Evolutionary conservation across 37 sponge, comb jelly and placozoan genomes (phyloP).

Genomic region (Mnemiopsis leidyi): DNA sequence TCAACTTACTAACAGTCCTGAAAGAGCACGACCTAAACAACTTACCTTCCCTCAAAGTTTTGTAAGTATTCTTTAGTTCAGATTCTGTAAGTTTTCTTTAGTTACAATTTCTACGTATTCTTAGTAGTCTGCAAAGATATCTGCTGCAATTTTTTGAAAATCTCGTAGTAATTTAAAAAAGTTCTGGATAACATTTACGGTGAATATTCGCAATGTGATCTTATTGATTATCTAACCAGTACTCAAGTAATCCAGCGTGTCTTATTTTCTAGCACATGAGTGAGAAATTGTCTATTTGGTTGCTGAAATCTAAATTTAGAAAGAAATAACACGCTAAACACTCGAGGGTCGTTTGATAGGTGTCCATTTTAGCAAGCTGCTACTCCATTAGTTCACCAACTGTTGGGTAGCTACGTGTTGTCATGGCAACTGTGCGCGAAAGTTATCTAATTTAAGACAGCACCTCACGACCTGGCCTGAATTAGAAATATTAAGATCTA

Average conservation of each 20-base stretch:
- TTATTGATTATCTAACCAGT: neutral
- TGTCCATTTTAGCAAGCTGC: neutral
- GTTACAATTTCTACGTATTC: no score
- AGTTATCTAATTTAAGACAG: no score
- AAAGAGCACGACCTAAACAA: neutral
- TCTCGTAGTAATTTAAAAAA: no score
- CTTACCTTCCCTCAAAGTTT: neutral
- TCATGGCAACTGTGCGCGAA: no score
- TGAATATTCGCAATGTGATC: no score
- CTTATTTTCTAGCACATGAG: neutral
- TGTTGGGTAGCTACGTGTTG: no score
- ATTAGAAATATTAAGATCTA: no score
- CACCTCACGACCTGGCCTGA: no score
- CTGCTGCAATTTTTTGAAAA: no score
- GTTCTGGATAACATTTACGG: no score
- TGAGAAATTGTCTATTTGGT: neutral
- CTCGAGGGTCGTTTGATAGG: neutral
- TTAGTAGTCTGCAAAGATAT: no score
- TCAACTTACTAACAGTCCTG: neutral
- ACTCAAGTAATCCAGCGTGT: neutral
- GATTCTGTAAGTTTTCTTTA: no score
- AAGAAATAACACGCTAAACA: neutral
- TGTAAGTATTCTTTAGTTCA: conserved; percentile 37
- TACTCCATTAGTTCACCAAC: neutral
- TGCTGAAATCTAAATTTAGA: neutral